Evolutionary conservation across 1,140 invertebrate species (phyloP).

Genomic region (Neoseiulus cucumeris): DNA sequence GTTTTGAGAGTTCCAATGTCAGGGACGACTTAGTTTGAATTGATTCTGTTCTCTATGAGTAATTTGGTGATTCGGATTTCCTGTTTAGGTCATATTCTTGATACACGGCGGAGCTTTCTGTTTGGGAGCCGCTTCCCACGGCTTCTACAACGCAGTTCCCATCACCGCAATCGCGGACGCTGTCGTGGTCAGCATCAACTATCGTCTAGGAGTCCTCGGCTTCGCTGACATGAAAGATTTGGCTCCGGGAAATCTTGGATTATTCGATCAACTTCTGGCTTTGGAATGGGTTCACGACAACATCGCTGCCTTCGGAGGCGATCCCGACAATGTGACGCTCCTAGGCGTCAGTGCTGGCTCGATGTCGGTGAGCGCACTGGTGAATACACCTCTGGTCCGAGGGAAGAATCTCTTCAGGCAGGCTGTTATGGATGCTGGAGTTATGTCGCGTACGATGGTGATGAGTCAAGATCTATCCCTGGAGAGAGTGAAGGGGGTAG

Average conservation of each 20-base stretch:
- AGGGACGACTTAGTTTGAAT: no score
- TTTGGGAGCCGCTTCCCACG: slow-evolving; percentile 30
- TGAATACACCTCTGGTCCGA: slow-evolving; percentile 29
- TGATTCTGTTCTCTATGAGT: no score
- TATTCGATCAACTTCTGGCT: slow-evolving; percentile 33
- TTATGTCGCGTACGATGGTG: background rate
- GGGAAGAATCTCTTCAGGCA: slow-evolving; percentile 28
- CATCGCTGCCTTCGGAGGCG: slow-evolving; percentile 69
- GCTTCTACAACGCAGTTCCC: slow-evolving; percentile 32
- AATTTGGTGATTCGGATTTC: background rate
- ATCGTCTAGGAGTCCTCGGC: slow-evolving; percentile 31
- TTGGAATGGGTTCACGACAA: slow-evolving; percentile 51
- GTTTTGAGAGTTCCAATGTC: no score
- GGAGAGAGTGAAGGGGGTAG: background rate
- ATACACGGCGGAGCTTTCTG: slow-evolving; percentile 11
- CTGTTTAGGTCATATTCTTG: background rate
- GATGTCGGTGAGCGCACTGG: slow-evolving; percentile 33
- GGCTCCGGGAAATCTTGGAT: slow-evolving; percentile 33
- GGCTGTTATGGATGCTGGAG: slow-evolving; percentile 9
- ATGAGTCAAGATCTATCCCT: background rate
- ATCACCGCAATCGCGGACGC: slow-evolving; percentile 31
- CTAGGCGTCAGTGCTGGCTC: slow-evolving; percentile 58
- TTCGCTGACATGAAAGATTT: slow-evolving; percentile 31
- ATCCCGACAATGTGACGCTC: slow-evolving; percentile 71
- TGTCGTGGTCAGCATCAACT: slow-evolving; percentile 35